Conservation (phyloP, 2,113 vertebrate species). For the Hyla sarda region DNA sequence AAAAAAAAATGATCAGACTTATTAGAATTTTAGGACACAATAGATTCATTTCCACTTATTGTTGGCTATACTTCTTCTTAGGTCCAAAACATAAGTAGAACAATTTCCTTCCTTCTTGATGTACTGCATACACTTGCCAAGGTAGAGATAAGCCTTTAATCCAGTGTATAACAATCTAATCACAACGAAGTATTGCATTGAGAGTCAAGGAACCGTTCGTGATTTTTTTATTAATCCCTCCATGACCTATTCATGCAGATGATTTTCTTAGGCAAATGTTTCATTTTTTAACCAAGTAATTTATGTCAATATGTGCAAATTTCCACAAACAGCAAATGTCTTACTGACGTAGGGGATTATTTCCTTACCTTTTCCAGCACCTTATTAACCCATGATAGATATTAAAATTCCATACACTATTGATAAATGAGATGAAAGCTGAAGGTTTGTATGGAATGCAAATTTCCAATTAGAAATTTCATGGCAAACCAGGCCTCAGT, state of each 20-base stretch:
- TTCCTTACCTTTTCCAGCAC: conserved; percentile 29
- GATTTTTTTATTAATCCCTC: neutral
- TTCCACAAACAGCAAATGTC: neutral
- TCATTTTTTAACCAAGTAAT: conserved; percentile 18
- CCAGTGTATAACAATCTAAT: neutral
- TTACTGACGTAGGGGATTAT: conserved; percentile 34
- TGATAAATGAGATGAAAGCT: neutral
- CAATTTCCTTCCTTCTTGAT: neutral
- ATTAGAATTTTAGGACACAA: too few relatives aligned
- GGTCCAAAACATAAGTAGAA: neutral
- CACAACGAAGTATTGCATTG: neutral
- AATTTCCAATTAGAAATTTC: conserved; percentile 42
- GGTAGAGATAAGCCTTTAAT: neutral
- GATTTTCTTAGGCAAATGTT: conserved; percentile 13
- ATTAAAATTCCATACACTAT: conserved; percentile 8
- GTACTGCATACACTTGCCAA: neutral
- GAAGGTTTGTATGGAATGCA: conserved; percentile 23
- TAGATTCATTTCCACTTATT: too few relatives aligned
- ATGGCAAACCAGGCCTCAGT: neutral
- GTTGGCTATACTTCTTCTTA: too few relatives aligned
- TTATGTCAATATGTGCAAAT: conserved; percentile 41
- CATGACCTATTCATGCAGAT: neutral
- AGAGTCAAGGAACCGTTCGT: neutral
- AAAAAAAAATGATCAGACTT: too few relatives aligned
- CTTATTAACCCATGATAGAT: conserved; percentile 44